phyloP scores from a whole-genome alignment of 23 tunicate genomes.

The Oikopleura vanhoeffeni region DNA sequence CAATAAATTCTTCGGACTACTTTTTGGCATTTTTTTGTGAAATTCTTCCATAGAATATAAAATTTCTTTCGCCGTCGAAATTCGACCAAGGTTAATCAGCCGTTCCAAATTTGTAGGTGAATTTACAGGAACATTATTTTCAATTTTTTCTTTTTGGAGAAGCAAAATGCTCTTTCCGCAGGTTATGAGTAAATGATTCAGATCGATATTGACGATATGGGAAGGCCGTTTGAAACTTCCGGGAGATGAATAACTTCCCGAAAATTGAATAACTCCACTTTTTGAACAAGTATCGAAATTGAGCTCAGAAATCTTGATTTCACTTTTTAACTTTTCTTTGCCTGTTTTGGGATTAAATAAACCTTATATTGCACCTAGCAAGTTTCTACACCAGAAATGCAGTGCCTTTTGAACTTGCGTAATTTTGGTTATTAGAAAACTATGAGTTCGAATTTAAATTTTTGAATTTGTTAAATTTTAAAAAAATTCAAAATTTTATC shows the following conservation, averaged over 20 bases:
- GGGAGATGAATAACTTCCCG: too few species aligned
- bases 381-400: too few species aligned
- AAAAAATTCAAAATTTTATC: too few species aligned
- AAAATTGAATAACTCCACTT: background rate
- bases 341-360: too few species aligned
- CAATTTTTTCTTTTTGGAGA: background rate
- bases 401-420: too few species aligned
- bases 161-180: background rate
- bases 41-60: background rate
- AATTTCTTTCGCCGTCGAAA: background rate
- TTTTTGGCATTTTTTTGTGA: background rate
- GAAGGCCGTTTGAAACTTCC: background rate
- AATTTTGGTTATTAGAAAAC: too few species aligned
- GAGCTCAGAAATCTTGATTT: too few species aligned
- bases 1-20: background rate
- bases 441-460: too few species aligned
- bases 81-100: background rate
- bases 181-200: background rate
- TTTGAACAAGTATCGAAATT: background rate
- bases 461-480: too few species aligned
- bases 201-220: background rate
- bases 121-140: background rate
- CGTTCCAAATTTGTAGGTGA: background rate
- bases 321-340: too few species aligned
- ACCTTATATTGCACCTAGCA: too few species aligned